Percentiles rank a stretch among this genome's conserved stretches.
phyloP scores from a whole-genome alignment of 2,888 invertebrate species.

The Oithona nana region DNA sequence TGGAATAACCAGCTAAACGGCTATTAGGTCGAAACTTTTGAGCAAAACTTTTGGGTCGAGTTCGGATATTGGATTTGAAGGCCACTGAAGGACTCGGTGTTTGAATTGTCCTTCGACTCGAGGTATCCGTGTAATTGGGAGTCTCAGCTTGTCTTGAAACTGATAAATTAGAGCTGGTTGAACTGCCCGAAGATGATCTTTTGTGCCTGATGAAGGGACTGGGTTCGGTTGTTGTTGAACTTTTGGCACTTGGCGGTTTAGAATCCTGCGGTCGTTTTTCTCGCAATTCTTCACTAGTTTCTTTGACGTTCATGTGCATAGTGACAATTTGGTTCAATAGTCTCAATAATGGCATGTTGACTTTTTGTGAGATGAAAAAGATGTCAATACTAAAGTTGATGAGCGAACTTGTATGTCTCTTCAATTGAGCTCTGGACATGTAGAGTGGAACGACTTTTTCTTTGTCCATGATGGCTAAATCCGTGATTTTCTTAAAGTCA shows the following conservation, averaged over 20 bases:
- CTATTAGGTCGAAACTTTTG: conserved; percentile 40
- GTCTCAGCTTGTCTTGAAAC: neutral
- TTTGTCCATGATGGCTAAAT: conserved; percentile 68
- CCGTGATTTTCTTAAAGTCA: conserved; percentile 70
- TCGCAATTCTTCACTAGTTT: conserved; percentile 72
- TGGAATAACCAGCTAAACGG: conserved; percentile 12
- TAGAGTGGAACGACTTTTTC: conserved; percentile 40
- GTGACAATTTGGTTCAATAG: conserved; percentile 87
- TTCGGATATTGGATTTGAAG: conserved; percentile 19
- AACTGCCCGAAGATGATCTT: conserved; percentile 19
- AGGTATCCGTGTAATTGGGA: neutral
- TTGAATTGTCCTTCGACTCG: conserved; percentile 15
- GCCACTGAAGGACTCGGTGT: conserved; percentile 17
- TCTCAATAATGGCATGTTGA: conserved; percentile 83
- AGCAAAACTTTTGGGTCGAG: conserved; percentile 64
- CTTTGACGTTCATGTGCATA: conserved; percentile 92
- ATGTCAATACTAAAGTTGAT: conserved; percentile 67
- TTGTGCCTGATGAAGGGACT: neutral
- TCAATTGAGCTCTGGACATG: conserved; percentile 64
- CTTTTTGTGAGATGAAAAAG: conserved; percentile 29
- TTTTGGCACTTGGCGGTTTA: too few relatives aligned
- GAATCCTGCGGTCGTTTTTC: conserved; percentile 37
- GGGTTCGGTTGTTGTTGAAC: neutral
- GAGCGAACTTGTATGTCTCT: conserved; percentile 75
- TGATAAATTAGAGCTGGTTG: conserved; percentile 22